Percentiles rank a stretch among this genome's conserved stretches.
Conservation (phyloP, 37 sponge, comb jelly and placozoan genomes). For the Lycopodina hypogea region DNA sequence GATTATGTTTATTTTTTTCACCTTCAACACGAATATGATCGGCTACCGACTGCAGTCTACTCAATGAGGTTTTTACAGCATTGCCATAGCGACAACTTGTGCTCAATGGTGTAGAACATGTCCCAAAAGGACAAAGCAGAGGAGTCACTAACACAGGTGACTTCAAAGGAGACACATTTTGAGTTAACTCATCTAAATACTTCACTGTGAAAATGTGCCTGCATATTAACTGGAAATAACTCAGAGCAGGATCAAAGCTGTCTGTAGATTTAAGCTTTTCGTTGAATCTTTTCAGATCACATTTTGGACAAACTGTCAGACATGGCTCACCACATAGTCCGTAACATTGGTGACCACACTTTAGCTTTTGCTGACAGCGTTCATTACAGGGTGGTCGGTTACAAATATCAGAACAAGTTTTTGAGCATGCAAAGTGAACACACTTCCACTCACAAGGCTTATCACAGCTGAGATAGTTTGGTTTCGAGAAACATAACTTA, state of each 20-base stretch:
- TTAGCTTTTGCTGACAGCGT: constrained; percentile 40
- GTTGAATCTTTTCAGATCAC: constrained; percentile 39
- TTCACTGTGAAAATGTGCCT: constrained; percentile 42
- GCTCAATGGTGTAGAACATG: constrained; percentile 14
- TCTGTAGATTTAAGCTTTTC: background rate
- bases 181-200: constrained; percentile 22
- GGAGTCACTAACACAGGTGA: constrained; percentile 12
- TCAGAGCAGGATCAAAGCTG: background rate
- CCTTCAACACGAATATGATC: background rate
- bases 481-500: background rate
- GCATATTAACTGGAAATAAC: constrained; percentile 35
- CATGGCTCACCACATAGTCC: constrained; percentile 78
- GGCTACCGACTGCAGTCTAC: background rate
- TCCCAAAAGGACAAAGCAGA: constrained; percentile 20
- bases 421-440: constrained; percentile 39
- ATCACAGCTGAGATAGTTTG: constrained; percentile 2
- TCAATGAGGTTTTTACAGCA: background rate
- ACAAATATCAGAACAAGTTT: constrained; percentile 58
- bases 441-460: constrained; percentile 45
- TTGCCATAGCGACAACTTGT: constrained; percentile 43
- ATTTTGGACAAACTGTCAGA: constrained; percentile 49
- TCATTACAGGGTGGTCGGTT: constrained; percentile 52
- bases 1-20: too few relatives aligned
- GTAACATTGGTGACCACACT: constrained; percentile 69
- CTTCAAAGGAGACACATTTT: background rate